Evolutionary conservation across 2,888 invertebrate species (phyloP).

Genomic region (Apodemia duryi): DNA sequence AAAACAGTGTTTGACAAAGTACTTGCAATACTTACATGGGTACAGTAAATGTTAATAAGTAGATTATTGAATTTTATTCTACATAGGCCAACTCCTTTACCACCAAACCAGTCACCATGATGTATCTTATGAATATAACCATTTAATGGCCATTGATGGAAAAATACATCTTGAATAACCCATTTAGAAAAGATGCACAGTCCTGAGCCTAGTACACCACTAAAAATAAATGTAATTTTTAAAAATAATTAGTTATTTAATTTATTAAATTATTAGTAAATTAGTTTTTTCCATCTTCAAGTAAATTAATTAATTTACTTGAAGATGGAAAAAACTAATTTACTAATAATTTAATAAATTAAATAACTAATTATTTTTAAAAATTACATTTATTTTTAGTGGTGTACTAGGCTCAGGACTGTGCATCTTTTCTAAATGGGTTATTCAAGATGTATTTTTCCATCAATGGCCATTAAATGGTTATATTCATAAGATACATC

Average conservation of each 20-base stretch:
- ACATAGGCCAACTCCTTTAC: slow-evolving; percentile 95
- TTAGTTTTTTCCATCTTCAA: too few relatives aligned
- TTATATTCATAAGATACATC: slow-evolving; percentile 95
- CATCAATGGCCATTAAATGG: slow-evolving; percentile 98
- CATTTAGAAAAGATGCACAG: slow-evolving; percentile 92
- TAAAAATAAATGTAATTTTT: slow-evolving; percentile 52
- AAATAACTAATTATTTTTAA: too few relatives aligned
- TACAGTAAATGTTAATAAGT: slow-evolving; percentile 91
- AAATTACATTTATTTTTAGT: slow-evolving; percentile 68
- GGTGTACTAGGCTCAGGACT: slow-evolving; percentile 96
- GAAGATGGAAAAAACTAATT: too few relatives aligned
- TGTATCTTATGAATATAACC: slow-evolving; percentile 97
- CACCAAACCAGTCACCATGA: slow-evolving; percentile 99
- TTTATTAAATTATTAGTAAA: too few relatives aligned
- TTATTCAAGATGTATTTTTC: slow-evolving; percentile 92
- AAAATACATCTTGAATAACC: slow-evolving; percentile 91
- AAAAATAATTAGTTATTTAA: neutral
- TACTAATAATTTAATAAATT: too few relatives aligned
- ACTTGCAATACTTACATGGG: slow-evolving; percentile 87
- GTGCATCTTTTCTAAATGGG: slow-evolving; percentile 90
- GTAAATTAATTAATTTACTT: neutral
- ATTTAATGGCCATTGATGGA: slow-evolving; percentile 97
- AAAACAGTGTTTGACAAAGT: too few relatives aligned
- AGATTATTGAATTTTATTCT: slow-evolving; percentile 83
- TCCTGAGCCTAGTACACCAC: slow-evolving; percentile 96